Evolutionary conservation across 2,888 invertebrate species (phyloP), one percentile per base, ranked within the genome.

Genomic region (Orthonevra nobilis): DNA sequence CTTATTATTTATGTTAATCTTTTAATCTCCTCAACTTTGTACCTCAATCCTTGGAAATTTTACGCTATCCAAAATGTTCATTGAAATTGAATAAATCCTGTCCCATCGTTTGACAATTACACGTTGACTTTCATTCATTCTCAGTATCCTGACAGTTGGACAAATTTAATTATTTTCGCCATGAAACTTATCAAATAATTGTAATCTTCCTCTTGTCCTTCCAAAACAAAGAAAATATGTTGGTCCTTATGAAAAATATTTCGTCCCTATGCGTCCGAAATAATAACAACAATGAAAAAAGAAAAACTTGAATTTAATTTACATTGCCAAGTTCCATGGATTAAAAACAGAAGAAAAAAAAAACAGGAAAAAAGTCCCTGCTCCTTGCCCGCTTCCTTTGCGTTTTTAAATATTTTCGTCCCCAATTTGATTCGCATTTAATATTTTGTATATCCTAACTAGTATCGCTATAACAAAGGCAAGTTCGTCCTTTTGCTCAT

Each of bases 151-250:
- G 46, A 56, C 56, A 48, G 48, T 48, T 46, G 66, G 23, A 46
- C 28, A 48, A 38, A 68, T 68, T 68, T 68, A 56, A 56, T 68
- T 68, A 68, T 68, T 56, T 68, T 46, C 14, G 32, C 56, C 56
- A n/a, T 28, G 30, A 26, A 56, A 48, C 66, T 68, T 68, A 68
- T 68, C 66, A 68, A 68, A 68, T 68, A 68, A 68, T 56, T 68
- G 56, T 68, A 56, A 46, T 68, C 66, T 56, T 46, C 46, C 46
- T 32, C 34, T 52, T 64, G 52, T 52, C 44, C 15, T 32, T 28
- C n/a, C n/a, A 28, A 26, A 61, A 61, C 12, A 30, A 56, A 56
- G 20, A 38, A 56, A 68, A 46, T 56, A 28, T 68, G 56, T 56
- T 46, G 56, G 46, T 46, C 46, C 38, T 32, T 46, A 44, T 46